Evolutionary conservation across 2,888 invertebrate genomes (phyloP).

Genomic region (Therioaphis trifolii): DNA sequence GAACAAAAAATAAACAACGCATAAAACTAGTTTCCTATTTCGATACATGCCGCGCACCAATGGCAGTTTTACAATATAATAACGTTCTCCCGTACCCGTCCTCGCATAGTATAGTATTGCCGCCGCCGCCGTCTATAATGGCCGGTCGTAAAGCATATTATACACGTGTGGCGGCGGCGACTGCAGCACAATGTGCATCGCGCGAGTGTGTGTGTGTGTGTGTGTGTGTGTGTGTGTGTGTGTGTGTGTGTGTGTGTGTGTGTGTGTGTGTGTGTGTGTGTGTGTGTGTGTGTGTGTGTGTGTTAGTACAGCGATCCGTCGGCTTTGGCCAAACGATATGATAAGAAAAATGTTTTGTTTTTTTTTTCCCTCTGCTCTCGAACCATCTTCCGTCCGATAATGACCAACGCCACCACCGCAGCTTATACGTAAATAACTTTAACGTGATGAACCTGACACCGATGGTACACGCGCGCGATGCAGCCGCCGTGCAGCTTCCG

Average conservation of each 20-base stretch:
- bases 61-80: conserved; percentile 9
- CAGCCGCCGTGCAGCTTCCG: conserved; percentile 8
- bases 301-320: background rate
- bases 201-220: too few relatives aligned
- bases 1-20: background rate
- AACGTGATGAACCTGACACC: background rate
- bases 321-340: conserved; percentile 20
- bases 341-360: background rate
- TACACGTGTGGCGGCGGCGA: conserved; percentile 30
- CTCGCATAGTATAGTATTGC: too few relatives aligned
- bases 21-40: conserved; percentile 15
- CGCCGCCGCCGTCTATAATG: conserved; percentile 37
- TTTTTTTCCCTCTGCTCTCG: background rate
- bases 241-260: too few relatives aligned
- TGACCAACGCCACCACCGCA: background rate
- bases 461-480: background rate
- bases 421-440: conserved; percentile 24
- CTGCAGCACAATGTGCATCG: background rate
- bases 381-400: background rate
- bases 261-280: too few relatives aligned
- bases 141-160: conserved; percentile 41
- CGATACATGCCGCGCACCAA: background rate
- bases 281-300: too few relatives aligned
- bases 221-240: too few relatives aligned
- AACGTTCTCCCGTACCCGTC: conserved; percentile 28